Evolutionary conservation across 2,113 vertebrate species (phyloP), one percentile per base, ranked within the genome.

Genomic region (Tachuris rubrigastra): DNA sequence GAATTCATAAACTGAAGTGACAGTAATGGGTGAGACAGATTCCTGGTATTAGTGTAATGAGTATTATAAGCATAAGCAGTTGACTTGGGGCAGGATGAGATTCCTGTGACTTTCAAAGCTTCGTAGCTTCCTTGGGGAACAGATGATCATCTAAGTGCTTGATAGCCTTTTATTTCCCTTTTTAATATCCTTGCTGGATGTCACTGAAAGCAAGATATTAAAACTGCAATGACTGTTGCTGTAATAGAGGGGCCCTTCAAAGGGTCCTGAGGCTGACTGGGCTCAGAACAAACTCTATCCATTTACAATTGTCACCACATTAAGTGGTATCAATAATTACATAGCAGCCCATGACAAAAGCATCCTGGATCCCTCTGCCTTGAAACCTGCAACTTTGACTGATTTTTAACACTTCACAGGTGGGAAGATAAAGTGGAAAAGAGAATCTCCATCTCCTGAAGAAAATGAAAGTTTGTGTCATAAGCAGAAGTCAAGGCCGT

Each of bases 401-500:
- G 12, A 50, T 49, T 49, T 63, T 63, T 41, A 20, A 6, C 28
- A 31, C 23, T 85, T 65, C 10, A 39, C 8, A 21, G 35, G 11
- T 50, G 15, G 9, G 25, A 77, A 56, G 33, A 31, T 16, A 10
- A 65, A 9, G 21, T n/a, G 37, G 35, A 63, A 84, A 52, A 66
- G 15, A n/a, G 13, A 78, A 37, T 21, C 20, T 47, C 66, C 9
- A 8, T 33, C 11, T 25, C 30, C 17, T 33, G 33, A 71, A 22
- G 10, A 85, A 74, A 46, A 83, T 6, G 6, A 33, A 80, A 62
- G 12, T 35, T 76, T 63, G 9, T 46, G 33, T 19, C 28, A 12
- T 17, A 47, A 71, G 56, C 14, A 7, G 11, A 60, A 82, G 15
- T 14, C 35, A 52, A 37, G 44, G 44, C 44, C 0, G 0, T 49